These are phyloP conservation scores for Mormyrops attenuatus DNA, from an alignment of 2,797 vertebrate species.

Conservation along the genomic window DNA sequence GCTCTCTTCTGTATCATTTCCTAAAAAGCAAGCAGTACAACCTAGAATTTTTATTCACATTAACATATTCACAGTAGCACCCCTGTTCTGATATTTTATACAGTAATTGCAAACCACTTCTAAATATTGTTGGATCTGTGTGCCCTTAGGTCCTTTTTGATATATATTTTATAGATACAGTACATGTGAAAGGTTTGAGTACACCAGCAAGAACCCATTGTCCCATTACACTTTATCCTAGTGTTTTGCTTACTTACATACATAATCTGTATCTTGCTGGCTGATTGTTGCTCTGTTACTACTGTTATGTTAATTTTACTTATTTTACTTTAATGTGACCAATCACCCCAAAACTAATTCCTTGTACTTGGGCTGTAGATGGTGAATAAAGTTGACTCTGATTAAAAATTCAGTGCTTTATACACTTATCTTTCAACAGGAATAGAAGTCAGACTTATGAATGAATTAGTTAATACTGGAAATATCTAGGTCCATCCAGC, in stretches of 20 bases:
- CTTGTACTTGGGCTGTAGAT: not conserved
- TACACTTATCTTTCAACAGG: not conserved
- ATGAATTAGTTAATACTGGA: not conserved
- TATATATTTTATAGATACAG: not conserved
- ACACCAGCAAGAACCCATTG: not conserved
- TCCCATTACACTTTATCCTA: not conserved
- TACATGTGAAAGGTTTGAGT: not conserved
- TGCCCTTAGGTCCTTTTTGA: not conserved
- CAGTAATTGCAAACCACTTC: not conserved
- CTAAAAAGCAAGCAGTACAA: conserved; percentile 1
- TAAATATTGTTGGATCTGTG: not conserved
- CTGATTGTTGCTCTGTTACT: not conserved
- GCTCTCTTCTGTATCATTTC: not conserved
- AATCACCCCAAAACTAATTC: not conserved
- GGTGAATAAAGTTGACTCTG: not conserved
- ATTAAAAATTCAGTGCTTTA: not conserved
- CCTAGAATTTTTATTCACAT: not conserved
- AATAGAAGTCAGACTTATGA: not conserved
- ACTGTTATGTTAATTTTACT: not conserved
- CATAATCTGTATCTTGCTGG: not conserved
- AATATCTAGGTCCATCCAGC: not conserved
- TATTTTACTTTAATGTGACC: not conserved
- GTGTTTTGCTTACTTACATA: not conserved
- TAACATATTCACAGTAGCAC: not conserved
- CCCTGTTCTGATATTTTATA: not conserved